A percentile compares a stretch with the other conserved stretches of the same genome.
These are phyloP conservation scores for Aleiodes alternator DNA, from an alignment of 2,888 invertebrate species.

Conservation along the genomic window DNA sequence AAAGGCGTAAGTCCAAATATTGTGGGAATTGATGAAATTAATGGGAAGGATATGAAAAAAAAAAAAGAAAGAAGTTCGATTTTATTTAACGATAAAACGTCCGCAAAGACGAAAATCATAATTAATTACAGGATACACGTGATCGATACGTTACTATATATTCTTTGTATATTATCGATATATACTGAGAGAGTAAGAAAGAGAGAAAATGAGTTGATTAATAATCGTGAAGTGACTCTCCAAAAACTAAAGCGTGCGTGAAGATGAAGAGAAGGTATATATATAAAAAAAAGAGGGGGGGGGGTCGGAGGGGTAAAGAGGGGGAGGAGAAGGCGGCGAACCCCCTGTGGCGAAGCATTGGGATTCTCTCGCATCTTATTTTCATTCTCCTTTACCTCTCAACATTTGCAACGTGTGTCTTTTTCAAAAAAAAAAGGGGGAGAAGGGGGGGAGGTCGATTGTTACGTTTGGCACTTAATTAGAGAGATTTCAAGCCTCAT, in stretches of 20 bases:
- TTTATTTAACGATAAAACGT: too few species aligned
- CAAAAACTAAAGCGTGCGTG: conserved; percentile 48
- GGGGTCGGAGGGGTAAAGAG: neutral
- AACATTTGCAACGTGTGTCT: neutral
- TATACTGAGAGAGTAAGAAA: conserved; percentile 1
- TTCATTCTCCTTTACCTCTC: conserved; percentile 18
- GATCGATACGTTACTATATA: conserved; percentile 52
- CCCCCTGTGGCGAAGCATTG: conserved; percentile 44
- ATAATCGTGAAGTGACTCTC: conserved; percentile 58
- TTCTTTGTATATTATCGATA: conserved; percentile 36
- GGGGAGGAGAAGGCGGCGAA: conserved; percentile 40
- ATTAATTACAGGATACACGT: conserved; percentile 56
- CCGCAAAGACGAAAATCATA: conserved; percentile 47
- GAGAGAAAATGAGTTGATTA: conserved; percentile 51
- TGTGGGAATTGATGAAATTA: too few species aligned
- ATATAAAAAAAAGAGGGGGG: neutral
- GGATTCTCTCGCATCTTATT: conserved; percentile 38
- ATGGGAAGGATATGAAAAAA: too few species aligned
- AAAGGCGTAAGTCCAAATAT: too few species aligned
- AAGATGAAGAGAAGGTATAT: conserved; percentile 13
- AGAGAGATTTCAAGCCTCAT: conserved; percentile 28
- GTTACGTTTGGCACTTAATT: conserved; percentile 49
- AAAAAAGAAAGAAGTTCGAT: too few species aligned
- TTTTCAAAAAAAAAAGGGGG: neutral
- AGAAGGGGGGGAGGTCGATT: conserved; percentile 25